Evolutionary conservation across 2,797 vertebrate genomes (phyloP), one percentile per base, ranked within the genome.

Genomic region (Orientallactaga sibirica): DNA sequence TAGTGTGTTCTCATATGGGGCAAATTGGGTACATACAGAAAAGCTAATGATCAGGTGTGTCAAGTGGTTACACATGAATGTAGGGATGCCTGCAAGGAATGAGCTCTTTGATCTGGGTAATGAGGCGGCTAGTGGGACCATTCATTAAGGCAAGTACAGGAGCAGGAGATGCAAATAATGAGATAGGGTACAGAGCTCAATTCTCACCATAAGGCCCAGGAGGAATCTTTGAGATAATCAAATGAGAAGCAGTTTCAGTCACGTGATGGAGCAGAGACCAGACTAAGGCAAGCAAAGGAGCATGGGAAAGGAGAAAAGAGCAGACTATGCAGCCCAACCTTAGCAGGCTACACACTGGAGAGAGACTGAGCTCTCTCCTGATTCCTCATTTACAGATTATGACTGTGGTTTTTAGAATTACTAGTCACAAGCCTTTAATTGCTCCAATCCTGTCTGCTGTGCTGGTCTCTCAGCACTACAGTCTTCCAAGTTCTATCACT

Each of bases 401-500:
- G 68, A 22, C 10, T 76, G 48, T 62, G 14, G 16, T 48, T 83
- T 91, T 76, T 10, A 70, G 43, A 93, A 83, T 75, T 61, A 86
- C 18, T 70, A 43, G 8, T 68, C 75, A 48, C 55, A 88, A 24
- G 18, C 37, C 82, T 25, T 94, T 64, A 19, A 4, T 85, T n/a
- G 55, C 48, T 68, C n/a, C 18, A 58, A 83, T 62, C 61, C 8
- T 75, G 55, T 73, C 86, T 22, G 48, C 14, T 41, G 41, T 52
- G 75, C 70, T 67, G 29, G 15, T 16, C 9, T 92, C 67, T 68
- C 61, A 62, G 25, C 12, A 79, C 24, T 48, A 48, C 48, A 75
- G 88, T 81, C 76, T 70, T 91, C 43, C 43, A 94, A 70, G 29
- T 7, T 71, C 62, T 71, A 27, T 90, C 76, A 92, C 41, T 73